Percentiles rank a stretch among this genome's conserved stretches.
Evolutionary conservation across 1,140 invertebrate species (phyloP).

Genomic region (Drosophila kikkawai): DNA sequence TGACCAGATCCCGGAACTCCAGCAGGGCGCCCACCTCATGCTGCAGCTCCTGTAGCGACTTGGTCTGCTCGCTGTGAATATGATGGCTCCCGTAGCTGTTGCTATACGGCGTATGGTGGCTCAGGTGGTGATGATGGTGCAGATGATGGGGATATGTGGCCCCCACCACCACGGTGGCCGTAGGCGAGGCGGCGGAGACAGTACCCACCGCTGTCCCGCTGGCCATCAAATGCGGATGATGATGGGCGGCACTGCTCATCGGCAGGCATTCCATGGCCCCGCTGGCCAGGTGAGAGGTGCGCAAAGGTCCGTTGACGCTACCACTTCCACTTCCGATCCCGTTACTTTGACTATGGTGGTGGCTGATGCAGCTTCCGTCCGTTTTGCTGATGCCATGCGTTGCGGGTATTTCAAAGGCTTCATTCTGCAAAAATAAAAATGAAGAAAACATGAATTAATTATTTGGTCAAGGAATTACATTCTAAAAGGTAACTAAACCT

Average conservation of each 20-base stretch:
- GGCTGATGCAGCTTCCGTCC: conserved; percentile 64
- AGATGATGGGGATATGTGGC: conserved; percentile 78
- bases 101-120: conserved; percentile 72
- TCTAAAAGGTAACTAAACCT: neutral
- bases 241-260: conserved; percentile 62
- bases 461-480: neutral
- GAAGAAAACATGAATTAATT: neutral
- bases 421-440: conserved; percentile 64
- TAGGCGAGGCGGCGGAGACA: conserved; percentile 49
- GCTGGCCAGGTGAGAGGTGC: conserved; percentile 58
- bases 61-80: conserved; percentile 84
- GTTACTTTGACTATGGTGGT: conserved; percentile 41
- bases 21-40: conserved; percentile 95
- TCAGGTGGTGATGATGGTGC: conserved; percentile 72
- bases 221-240: conserved; percentile 71
- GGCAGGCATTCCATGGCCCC: conserved; percentile 79
- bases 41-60: conserved; percentile 90
- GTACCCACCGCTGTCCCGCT: conserved; percentile 19
- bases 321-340: conserved; percentile 26
- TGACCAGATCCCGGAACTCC: conserved; percentile 95
- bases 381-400: conserved; percentile 75
- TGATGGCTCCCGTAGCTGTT: conserved; percentile 80
- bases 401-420: conserved; percentile 67
- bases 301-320: conserved; percentile 33
- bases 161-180: conserved; percentile 73